Base-by-base conservation (phyloP, 2,888 invertebrate genomes). In the Eilema depressum region DNA sequence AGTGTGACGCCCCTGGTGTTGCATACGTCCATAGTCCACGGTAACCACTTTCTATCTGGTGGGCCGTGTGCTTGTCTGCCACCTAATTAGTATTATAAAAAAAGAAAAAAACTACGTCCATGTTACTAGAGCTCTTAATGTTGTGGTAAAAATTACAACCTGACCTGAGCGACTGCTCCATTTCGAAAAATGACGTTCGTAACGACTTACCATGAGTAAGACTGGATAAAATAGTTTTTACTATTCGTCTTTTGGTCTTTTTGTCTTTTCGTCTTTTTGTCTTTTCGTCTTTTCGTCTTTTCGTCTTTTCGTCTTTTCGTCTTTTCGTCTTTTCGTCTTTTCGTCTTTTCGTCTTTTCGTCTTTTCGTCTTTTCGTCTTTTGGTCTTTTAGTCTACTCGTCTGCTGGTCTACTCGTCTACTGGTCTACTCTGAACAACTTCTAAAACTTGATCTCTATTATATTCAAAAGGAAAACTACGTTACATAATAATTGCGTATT, bases 401-500 rank as follows among this genome's bases (percentile, higher is more conserved):
- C 37, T 37, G 11, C 3, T 37, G 2, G 37, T 37, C 37, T 37
- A 37, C 37, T 37, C 14, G 37, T 53, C 53, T 53, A n/a, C 10
- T 53, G n/a, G 53, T 53, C 53, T 53, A 53, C 53, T n/a, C 53
- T n/a, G n/a, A n/a, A 8, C 4, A 28, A 60, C n/a, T 30, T 61
- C 0, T 60, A 25, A 59, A 14, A 10, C 17, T 4, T 17, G 0
- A 23, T 25, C 57, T 17, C 26, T 4, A 59, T n/a, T 30, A 12
- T 12, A 8, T 25, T n/a, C 28, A 30, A 47, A 47, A 64, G 26
- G 47, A 28, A 28, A 64, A 57, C 56, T 25, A 23, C 17, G 11
- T 65, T 25, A 65, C 20, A 11, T 33, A 65, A 65, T 57, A 25
- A 53, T 56, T 33, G n/a, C 30, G 26, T 30, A 56, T 28, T 30